Evolutionary conservation across 2,888 invertebrate genomes (phyloP), one percentile per base, ranked within the genome.

Genomic region (Epiblema foenella): DNA sequence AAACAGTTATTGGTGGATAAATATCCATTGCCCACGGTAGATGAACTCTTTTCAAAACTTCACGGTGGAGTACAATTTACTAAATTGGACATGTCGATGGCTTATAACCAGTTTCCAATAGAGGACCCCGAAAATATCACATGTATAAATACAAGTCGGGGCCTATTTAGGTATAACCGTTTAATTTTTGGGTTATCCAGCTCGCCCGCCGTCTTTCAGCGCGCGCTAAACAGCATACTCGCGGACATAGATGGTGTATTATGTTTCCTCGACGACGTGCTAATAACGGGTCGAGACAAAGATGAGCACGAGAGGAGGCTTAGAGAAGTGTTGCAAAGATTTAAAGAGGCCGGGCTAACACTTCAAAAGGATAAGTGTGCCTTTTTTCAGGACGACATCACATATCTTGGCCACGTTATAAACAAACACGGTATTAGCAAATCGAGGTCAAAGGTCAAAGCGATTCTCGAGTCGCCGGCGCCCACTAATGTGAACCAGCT

Each of bases 401-500:
- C 33, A 12, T 63, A 63, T 52, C 49, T 63, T 4, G 63, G 63
- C 17, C 49, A 70, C 52, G 33, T 70, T 12, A 69, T 70, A 15
- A 57, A 65, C 52, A 70, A 65, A 65, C 17, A 65, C 10, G 64
- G 64, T n/a, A 9, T 70, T 24, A 57, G 33, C 11, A 12, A 69
- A 70, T 58, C 37, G 10, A 15, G 17, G 29, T 49, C 58, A 15
- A 52, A 63, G 33, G 63, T 63, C 17, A 52, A 37, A 9, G 63
- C 63, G 2, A 51, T 63, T 51, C 51, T 64, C 1, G 60, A 78
- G 0, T 72, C 75, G 0, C 68, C 75, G 0, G 49, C 69, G 1
- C 79, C 79, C 0, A 59, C 51, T 0, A 71, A 75, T 18, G 69
- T 78, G 0, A 63, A 29, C n/a, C 60, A 75, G 8, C 62, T 80